These are phyloP conservation scores for Callyntrura guangdongensis DNA, from an alignment of 2,888 invertebrate species.

Conservation along the genomic window DNA sequence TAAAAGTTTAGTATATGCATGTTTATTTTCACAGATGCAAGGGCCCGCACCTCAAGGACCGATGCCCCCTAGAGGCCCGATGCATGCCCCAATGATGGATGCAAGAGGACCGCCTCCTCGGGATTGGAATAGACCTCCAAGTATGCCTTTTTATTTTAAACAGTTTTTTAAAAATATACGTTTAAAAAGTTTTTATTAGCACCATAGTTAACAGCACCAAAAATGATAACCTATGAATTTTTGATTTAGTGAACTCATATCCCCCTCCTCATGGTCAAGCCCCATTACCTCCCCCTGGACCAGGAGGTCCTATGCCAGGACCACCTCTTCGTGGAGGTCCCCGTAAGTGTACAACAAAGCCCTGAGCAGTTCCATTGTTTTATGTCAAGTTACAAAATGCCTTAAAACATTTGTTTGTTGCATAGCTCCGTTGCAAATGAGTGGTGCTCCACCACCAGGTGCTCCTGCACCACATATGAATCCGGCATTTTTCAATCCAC, in stretches of 20 bases:
- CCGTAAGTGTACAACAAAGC: constrained; percentile 60
- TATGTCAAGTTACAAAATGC: background rate
- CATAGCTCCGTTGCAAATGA: constrained; percentile 87
- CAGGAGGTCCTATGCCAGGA: constrained; percentile 78
- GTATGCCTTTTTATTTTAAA: constrained; percentile 85
- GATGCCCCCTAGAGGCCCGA: constrained; percentile 85
- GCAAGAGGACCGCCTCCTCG: constrained; percentile 88
- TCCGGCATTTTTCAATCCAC: constrained; percentile 95
- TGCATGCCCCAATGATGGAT: constrained; percentile 84
- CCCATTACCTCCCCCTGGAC: constrained; percentile 88
- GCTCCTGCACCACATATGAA: constrained; percentile 97
- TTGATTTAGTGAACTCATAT: constrained; percentile 84
- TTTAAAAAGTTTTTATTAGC: no score
- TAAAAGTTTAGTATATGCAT: background rate
- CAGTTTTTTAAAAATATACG: no score
- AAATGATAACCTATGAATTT: constrained; percentile 20
- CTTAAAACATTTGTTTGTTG: background rate
- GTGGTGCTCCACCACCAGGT: constrained; percentile 87
- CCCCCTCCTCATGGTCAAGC: constrained; percentile 87
- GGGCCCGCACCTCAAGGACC: constrained; percentile 85
- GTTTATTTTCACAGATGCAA: constrained; percentile 74
- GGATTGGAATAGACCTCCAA: constrained; percentile 92
- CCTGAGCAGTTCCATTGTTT: background rate
- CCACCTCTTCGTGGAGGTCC: constrained; percentile 81
- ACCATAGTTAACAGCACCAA: no score